These are phyloP conservation scores for Cisticola juncidis DNA, from an alignment of 2,113 vertebrate genomes.

Conservation along the genomic window DNA sequence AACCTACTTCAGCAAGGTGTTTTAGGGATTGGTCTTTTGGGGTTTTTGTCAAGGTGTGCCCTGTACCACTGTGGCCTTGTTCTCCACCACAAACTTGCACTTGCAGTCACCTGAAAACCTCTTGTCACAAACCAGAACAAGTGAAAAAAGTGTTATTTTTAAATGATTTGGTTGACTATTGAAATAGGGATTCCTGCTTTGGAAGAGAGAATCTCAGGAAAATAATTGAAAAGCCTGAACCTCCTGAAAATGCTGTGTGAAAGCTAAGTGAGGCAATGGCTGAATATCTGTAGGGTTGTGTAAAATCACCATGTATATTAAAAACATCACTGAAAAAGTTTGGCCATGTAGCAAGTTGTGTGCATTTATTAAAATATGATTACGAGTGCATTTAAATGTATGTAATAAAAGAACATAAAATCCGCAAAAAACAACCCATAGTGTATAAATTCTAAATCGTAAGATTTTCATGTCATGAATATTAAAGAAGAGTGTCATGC, in stretches of 20 bases:
- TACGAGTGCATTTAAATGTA: neutral
- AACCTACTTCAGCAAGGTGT: neutral
- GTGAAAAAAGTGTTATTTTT: neutral
- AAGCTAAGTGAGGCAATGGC: neutral
- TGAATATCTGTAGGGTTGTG: neutral
- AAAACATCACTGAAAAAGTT: neutral
- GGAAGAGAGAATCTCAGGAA: neutral
- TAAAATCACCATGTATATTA: neutral
- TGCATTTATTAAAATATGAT: neutral
- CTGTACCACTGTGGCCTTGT: neutral
- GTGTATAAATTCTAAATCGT: neutral
- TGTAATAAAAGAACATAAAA: neutral
- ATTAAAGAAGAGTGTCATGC: neutral
- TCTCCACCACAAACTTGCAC: neutral
- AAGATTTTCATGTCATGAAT: neutral
- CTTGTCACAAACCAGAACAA: neutral
- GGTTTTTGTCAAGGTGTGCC: neutral
- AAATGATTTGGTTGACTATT: neutral
- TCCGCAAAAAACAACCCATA: accelerated
- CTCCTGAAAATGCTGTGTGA: neutral
- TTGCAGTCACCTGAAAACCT: neutral
- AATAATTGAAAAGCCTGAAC: neutral
- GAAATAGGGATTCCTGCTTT: neutral
- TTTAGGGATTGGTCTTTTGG: neutral
- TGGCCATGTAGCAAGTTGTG: neutral